Evolutionary conservation across 2,888 invertebrate genomes (phyloP).

Genomic region (Noctua pronuba): DNA sequence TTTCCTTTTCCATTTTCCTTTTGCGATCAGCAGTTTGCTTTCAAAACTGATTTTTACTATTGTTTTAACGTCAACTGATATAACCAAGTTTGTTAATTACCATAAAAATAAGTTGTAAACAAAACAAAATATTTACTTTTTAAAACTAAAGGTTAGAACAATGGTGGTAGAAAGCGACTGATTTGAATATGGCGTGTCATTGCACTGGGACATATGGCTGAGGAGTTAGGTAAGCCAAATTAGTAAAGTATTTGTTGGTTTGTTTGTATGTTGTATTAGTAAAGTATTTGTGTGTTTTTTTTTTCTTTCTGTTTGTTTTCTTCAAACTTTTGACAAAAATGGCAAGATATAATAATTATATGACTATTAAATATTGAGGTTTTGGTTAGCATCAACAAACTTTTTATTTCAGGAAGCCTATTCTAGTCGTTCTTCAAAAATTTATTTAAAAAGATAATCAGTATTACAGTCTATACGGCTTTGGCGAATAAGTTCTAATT

Average conservation of each 20-base stretch:
- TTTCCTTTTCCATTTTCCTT: not conserved
- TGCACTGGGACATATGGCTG: conserved; percentile 45
- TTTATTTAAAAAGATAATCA: too few species aligned
- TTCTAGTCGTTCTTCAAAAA: too few species aligned
- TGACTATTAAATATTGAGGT: too few species aligned
- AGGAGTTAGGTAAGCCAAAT: not conserved
- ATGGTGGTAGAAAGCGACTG: conserved; percentile 51
- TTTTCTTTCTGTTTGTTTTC: not conserved
- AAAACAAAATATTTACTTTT: conserved; percentile 64
- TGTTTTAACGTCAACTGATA: conserved; percentile 5
- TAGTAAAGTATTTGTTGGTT: not conserved
- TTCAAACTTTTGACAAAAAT: not conserved
- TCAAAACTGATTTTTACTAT: not conserved
- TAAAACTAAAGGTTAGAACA: conserved; percentile 59
- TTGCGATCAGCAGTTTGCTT: not conserved
- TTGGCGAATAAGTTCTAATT: not conserved
- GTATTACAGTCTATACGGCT: too few species aligned
- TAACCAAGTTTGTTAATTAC: conserved; percentile 39
- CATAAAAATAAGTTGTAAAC: conserved; percentile 56
- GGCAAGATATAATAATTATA: too few species aligned
- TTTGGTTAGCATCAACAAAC: too few species aligned
- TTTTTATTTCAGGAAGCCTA: too few species aligned
- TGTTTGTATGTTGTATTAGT: too few species aligned
- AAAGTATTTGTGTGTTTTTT: too few species aligned
- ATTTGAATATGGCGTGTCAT: conserved; percentile 65